These are phyloP conservation scores for Melospiza melodia DNA, from an alignment of 2,113 vertebrate genomes.

Conservation along the genomic window DNA sequence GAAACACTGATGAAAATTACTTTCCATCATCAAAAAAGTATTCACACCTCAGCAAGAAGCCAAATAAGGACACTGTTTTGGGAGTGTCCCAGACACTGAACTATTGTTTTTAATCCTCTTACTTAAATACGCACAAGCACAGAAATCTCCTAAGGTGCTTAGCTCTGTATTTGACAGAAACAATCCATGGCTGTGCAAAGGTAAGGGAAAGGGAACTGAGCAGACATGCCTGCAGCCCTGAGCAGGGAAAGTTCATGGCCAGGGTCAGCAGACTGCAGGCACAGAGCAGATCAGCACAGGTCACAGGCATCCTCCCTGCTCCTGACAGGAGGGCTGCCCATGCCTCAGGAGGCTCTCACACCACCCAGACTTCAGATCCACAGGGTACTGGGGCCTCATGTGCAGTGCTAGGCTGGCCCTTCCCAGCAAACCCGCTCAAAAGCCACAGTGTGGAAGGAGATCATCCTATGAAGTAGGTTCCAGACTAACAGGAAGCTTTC, in stretches of 20 bases:
- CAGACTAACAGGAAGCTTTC: not conserved
- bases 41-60: slow-evolving; percentile 41
- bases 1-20: slow-evolving; percentile 4
- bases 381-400: fast-evolving
- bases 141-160: slow-evolving; percentile 63
- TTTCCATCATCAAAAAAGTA: slow-evolving; percentile 31
- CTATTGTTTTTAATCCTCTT: slow-evolving; percentile 58
- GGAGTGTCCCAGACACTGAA: slow-evolving; percentile 35
- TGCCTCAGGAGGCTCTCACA: not conserved
- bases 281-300: not conserved
- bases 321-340: not conserved
- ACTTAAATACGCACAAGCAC: slow-evolving; percentile 14
- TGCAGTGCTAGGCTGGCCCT: not conserved
- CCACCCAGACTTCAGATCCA: not conserved
- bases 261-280: not conserved
- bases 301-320: not conserved
- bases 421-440: not conserved
- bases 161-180: not conserved
- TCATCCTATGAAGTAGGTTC: not conserved
- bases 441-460: not conserved
- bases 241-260: not conserved
- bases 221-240: not conserved
- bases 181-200: not conserved
- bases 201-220: not conserved
- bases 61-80: slow-evolving; percentile 32